phyloP scores from a whole-genome alignment of 2,113 vertebrate species.

The Ariopsis seemanni region DNA sequence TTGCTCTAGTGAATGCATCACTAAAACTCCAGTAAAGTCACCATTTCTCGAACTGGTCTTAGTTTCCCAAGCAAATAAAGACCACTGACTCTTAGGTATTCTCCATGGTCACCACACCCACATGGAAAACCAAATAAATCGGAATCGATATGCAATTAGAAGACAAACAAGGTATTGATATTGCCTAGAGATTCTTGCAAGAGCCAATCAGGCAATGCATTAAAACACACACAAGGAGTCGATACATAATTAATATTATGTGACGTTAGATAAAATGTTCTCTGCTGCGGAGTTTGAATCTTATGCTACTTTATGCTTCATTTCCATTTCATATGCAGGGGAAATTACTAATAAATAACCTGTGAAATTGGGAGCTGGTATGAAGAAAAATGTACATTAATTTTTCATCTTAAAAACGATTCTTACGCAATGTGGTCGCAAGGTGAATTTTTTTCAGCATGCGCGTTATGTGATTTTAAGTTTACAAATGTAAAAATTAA shows the following conservation, averaged over 20 bases:
- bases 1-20: too few relatives aligned
- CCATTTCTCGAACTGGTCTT: too few relatives aligned
- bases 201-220: constrained; percentile 55
- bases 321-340: background rate
- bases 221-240: constrained; percentile 61
- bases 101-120: constrained; percentile 39
- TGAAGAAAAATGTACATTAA: background rate
- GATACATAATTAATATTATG: constrained; percentile 62
- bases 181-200: constrained; percentile 56
- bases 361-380: background rate
- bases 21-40: too few relatives aligned
- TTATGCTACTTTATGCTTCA: background rate
- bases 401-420: background rate
- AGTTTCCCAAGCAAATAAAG: background rate
- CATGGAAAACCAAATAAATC: constrained; percentile 54
- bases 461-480: background rate
- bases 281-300: background rate
- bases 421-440: background rate
- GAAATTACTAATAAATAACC: background rate
- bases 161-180: constrained; percentile 71
- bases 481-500: background rate
- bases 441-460: background rate
- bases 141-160: constrained; percentile 74
- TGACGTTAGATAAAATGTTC: constrained; percentile 25
- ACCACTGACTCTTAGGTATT: constrained; percentile 11